Evolutionary conservation across 2,113 vertebrate species (phyloP), one percentile per base, ranked within the genome.

Genomic region (Puffinus mauretanicus): DNA sequence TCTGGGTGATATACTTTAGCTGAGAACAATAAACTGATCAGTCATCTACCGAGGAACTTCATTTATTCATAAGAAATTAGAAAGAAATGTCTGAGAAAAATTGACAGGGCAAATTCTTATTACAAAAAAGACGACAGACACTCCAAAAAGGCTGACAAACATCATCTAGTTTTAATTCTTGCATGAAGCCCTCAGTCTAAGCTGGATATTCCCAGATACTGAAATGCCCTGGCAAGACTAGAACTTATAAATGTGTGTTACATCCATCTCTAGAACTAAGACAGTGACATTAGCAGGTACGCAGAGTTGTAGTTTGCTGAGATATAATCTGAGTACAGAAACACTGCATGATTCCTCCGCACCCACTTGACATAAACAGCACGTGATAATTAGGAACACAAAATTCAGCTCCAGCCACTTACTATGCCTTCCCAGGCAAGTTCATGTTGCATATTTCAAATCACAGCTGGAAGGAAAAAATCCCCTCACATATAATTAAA

Each of bases 1-100:
- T 97, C 91, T 97, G 62, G 20, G 94, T 97, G 85, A 98, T 97
- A 16, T 97, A 96, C 42, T 58, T 92, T 6, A 97, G 86, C 98
- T 98, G 64, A 46, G 67, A 96, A 92, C 27, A 94, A 51, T 25
- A 81, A 96, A 55, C 6, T 47, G 5, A 75, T 96, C 60, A 90
- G 70, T 82, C 24, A 38, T 38, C 76, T 93, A 18, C 47, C 16
- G 16, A 76, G 42, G 29, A 91, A 66, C 11, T 70, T 55, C 2
- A 36, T 58, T 77, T 30, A 44, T 34, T 94, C 38, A 87, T 32
- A 10, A 66, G 49, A 84, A 42, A 87, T 84, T 40, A 66, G 32
- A 80, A 55, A 88, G 16, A 62, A 91, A 86, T 10, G 11, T n/a
- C 72, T n/a, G 89, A 67, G 22, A 79, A 21, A 91, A 91, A 72